Base-by-base conservation (phyloP, 1,140 invertebrate species). In the Lepidurus packardi region DNA sequence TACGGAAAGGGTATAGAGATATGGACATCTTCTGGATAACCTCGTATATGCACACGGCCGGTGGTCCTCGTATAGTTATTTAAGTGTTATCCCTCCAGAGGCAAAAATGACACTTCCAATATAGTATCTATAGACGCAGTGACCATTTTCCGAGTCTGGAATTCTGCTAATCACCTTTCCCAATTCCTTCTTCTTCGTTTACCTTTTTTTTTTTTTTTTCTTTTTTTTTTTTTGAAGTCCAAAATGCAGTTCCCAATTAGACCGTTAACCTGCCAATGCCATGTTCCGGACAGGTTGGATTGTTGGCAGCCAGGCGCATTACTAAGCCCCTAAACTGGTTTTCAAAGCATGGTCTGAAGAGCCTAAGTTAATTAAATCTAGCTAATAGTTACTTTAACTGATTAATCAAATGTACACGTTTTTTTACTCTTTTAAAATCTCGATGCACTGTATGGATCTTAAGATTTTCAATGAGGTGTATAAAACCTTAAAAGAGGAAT, bases 171-270 rank as follows among this genome's bases (percentile, higher is more conserved):
- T 65, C 0, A 13, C 53, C 13, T 65, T 65, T 65, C 53, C 13
- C 53, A 9, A n/a, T 65, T 65, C 53, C 21, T 16, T 65, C 21
- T 16, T 65, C 7, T 65, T 65, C 53, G 16, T 7, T 47, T 65
- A 13, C 21, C 9, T 65, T 13, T 21, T 47, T 65, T 21, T 65
- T 65, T 65, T 0, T 65, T 1, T n/a, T n/a, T n/a, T n/a, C n/a
- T n/a, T n/a, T n/a, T n/a, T n/a, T 21, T 16, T 65, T 65, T 65
- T 65, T 9, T 65, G 8, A 8, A 7, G 21, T 65, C 21, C 0
- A 65, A 65, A 65, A 21, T 65, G n/a, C 53, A 65, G 53, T 65
- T 65, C 13, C 13, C 53, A 65, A 65, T 65, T 65, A 65, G 53
- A 65, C n/a, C 53, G 53, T 21, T 65, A 65, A 16, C 53, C n/a